Base-by-base conservation (phyloP, 37 sponge, comb jelly and placozoan species). In the Dysidea cf. avara region DNA sequence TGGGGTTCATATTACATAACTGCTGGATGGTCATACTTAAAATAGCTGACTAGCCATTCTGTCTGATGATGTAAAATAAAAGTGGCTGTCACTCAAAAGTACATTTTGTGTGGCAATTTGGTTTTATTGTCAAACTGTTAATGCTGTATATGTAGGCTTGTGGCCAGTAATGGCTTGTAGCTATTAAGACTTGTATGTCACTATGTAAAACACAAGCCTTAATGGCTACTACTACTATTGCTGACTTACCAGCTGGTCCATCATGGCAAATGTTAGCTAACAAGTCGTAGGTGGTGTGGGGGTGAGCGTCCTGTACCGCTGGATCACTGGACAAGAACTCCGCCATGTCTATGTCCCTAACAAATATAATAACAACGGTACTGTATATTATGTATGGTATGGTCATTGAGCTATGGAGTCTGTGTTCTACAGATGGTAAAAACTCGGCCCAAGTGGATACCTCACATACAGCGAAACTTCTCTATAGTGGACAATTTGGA, bases 211-310 rank as follows among this genome's bases (percentile, higher is more conserved):
- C n/a, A n/a, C n/a, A n/a, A n/a, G n/a, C n/a, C n/a, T n/a, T n/a
- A n/a, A n/a, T n/a, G n/a, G n/a, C n/a, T n/a, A n/a, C n/a, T n/a
- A 28, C 59, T 12, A 5, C 66, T 26, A 7, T 63, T 2, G 68
- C 52, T 16, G 56, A 54, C 36, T 14, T 40, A 83, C 87, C 85
- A 64, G 97, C 87, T 48, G 75, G 79, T 50, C 99, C 99, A 74
- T 95, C 99, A 61, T 98, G 99, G 39, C 89, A 89, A 30, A 98
- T 91, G 81, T 98, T 98, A 63, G 96, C 93, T 18, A 95, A 35
- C 34, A 98, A 83, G 71, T 95, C 83, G 68, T 98, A 98, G 37
- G 65, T 81, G 25, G 95, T 94, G 78, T 87, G 81, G 6, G 81
- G 84, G 63, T 94, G 87, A 22, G 81, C 66, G 24, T 68, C 87